Base-by-base conservation (phyloP, 2,888 invertebrate species). In the Argyresthia goedartella region DNA sequence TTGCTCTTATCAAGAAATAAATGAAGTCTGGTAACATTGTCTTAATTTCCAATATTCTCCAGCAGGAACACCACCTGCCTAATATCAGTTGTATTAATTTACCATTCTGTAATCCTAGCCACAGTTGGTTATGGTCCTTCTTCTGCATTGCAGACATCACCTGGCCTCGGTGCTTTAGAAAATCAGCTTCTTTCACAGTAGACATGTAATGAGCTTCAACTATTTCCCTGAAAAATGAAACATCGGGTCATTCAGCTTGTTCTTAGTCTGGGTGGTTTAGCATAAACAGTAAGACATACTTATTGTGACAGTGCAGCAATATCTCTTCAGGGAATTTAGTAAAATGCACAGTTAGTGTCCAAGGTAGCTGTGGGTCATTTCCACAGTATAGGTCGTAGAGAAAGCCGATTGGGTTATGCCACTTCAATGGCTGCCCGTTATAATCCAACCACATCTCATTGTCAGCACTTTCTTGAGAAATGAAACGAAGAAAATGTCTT, bases 171-270 rank as follows among this genome's bases (percentile, higher is more conserved):
- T 99, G 98, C 76, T 99, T 99, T 45, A 99, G 82, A n/a, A 95
- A 94, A 87, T 99, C 99, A 1, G 99, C 99, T 87, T 99, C 99
- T 80, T 99, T 99, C 8, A 99, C 88, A 58, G 95, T 94, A 15
- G 97, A 94, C 91, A 99, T 93, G 74, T 96, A 99, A 74, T 97
- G 93, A 2, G 97, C 92, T 79, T 98, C 97, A 13, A 99, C 92
- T 11, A 93, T 90, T 73, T 98, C 98, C 74, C 95, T 96, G 66
- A 52, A 50, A 33, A 41, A 25, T 50, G n/a, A 34, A 33, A 49
- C 7, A 25, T 25, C 6, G 25, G 25, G 16, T 14, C 13, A 11
- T 54, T 14, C 14, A 46, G 6, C 25, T 25, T 39, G 41, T 56
- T 13, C n/a, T 35, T 11, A n/a, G n/a, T 46, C 8, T 8, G 14